Conservation (phyloP, 2,113 vertebrate genomes). For the Pseudorasbora parva region DNA sequence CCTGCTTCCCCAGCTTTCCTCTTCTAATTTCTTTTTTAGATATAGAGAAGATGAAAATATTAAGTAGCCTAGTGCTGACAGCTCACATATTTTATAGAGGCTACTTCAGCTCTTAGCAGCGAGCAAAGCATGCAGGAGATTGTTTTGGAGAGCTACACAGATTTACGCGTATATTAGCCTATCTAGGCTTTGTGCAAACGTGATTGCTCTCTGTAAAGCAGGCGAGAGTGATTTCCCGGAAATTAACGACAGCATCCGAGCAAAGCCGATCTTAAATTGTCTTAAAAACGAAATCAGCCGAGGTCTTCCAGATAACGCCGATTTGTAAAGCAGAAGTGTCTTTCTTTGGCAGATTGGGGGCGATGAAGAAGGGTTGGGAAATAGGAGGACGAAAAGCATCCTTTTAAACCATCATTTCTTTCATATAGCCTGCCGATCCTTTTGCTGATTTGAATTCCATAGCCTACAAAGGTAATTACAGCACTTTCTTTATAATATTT, state of each 20-base stretch:
- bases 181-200: not conserved
- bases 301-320: conserved; percentile 57
- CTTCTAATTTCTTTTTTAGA: too few relatives aligned
- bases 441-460: not conserved
- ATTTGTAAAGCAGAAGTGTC: conserved; percentile 57
- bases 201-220: not conserved
- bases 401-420: conserved; percentile 30
- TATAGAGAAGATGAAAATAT: too few relatives aligned
- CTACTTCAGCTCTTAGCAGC: too few relatives aligned
- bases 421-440: conserved; percentile 47
- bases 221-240: not conserved
- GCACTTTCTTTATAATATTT: conserved; percentile 4
- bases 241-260: conserved; percentile 62
- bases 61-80: too few relatives aligned
- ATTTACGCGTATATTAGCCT: not conserved
- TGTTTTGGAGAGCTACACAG: not conserved
- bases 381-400: conserved; percentile 19
- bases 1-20: too few relatives aligned
- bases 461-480: conserved; percentile 37
- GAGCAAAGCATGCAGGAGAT: too few relatives aligned
- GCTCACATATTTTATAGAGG: too few relatives aligned
- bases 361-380: conserved; percentile 47
- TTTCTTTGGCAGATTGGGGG: conserved; percentile 55
- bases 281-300: conserved; percentile 61
- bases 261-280: conserved; percentile 53